Base-by-base conservation (phyloP, 2,888 invertebrate genomes). In the Lacanobia wlatinum region DNA sequence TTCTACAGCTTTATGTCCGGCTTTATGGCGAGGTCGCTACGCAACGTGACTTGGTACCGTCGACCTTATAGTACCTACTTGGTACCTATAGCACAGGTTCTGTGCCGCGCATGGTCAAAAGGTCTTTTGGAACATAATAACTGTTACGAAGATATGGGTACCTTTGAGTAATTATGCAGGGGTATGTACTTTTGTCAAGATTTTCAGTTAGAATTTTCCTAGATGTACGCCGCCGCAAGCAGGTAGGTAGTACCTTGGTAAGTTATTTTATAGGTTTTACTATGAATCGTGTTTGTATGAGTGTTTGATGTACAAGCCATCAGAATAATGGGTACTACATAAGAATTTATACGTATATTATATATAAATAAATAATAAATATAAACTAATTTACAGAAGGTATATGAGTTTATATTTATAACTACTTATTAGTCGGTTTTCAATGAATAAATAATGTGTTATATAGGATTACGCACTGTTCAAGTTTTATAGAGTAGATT, bases 1-100 rank as follows among this genome's bases (percentile, higher is more conserved):
- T 92, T 92, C 88, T 85, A 86, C 65, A 74, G 70, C 81, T 92
- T 92, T 93, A 84, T 82, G 75, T 63, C 53, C 66, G 38, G 65
- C 52, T 84, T 82, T 76, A 84, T 77, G 73, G 86, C 88, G 86
- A 89, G 87, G 84, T 87, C 84, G 84, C 87, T 86, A 84, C 84
- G 84, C 84, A 87, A 87, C 88, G 87, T 87, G 87, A 87, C 85
- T 76, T 69, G 69, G 73, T 81, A 74, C n/a, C n/a, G n/a, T n/a
- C n/a, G n/a, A n/a, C 78, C 70, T 66, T 58, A 43, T 34, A 50
- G 43, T 73, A 28, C n/a, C n/a, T 63, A 50, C 46, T 60, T 62
- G 64, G 70, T 83, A 78, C 78, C 74, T 87, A 84, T 73, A 66
- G 53, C 60, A 69, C 60, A 69, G 82, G 82, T 69, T 74, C 61